Evolutionary conservation across 2,888 invertebrate species (phyloP), one percentile per base, ranked within the genome.

Genomic region (Chesias legatella): DNA sequence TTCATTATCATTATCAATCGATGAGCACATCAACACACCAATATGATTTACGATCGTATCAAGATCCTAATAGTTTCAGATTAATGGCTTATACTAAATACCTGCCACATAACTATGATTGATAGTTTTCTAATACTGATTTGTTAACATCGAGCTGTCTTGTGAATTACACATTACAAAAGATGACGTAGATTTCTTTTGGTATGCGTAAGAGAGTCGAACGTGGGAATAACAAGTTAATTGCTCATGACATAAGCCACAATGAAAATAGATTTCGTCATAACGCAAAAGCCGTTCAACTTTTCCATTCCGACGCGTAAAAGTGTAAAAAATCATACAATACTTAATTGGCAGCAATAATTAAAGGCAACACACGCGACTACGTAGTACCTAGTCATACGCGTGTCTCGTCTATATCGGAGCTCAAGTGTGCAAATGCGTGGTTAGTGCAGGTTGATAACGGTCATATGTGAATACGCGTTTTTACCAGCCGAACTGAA

Each of bases 271-370:
- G 58, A 67, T 73, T 67, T 73, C 71, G 63, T 77, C 66, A 75
- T 71, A 63, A 68, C 67, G 61, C 66, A 63, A 77, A 67, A 69
- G 45, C 32, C 76, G 61, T 74, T 78, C 77, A 76, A 79, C 80
- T 80, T 79, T 81, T 81, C 77, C 76, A 79, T 77, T 79, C 68
- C 69, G 66, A 68, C 60, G 73, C 72, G 67, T 67, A 67, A 65
- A 71, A 65, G 66, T 67, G 69, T 71, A 77, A 79, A 79, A 78
- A 73, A 69, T 50, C 56, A 71, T 63, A 79, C 79, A 79, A 79
- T 78, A 73, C 73, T 71, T 77, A 73, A 73, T 70, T 67, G 68
- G 57, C 59, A 61, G 58, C 48, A 48, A 60, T 73, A 79, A 80
- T 79, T 76, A 77, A 58, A 58, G 48, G 56, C 51, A 53, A 45